phyloP scores from a whole-genome alignment of 1,140 invertebrate species.

The Coenobita brevimanus region DNA sequence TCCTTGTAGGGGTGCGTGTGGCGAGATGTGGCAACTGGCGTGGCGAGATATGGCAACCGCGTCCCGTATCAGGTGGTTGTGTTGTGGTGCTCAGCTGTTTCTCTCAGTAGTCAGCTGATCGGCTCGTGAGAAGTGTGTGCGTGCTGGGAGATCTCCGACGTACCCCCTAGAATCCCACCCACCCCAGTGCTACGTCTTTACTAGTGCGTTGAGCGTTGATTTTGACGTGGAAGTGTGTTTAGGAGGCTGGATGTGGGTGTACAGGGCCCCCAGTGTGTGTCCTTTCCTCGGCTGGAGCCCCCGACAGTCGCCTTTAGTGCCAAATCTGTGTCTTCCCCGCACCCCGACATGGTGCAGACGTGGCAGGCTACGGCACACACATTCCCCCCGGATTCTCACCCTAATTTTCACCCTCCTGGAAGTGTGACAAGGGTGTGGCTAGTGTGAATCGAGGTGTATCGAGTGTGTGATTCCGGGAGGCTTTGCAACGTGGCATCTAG shows the following conservation, averaged over 20 bases:
- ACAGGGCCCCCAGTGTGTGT: neutral
- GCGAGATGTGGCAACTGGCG: no score
- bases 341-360: slow-evolving; percentile 46
- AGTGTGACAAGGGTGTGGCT: neutral
- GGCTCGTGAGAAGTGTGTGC: slow-evolving; percentile 26
- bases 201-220: neutral
- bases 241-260: neutral
- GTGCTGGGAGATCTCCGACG: neutral
- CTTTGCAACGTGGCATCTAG: no score
- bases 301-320: neutral
- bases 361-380: slow-evolving; percentile 39
- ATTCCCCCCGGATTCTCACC: neutral
- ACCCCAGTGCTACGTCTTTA: slow-evolving; percentile 5
- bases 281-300: no score
- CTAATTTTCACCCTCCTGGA: neutral
- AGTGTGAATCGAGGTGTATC: neutral
- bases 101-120: slow-evolving; percentile 66
- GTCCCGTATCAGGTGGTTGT: slow-evolving; percentile 60
- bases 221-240: neutral
- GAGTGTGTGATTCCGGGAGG: no score
- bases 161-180: slow-evolving; percentile 1
- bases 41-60: slow-evolving; percentile 44
- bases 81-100: slow-evolving; percentile 65
- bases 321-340: neutral
- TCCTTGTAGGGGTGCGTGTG: no score